Evolutionary conservation across 2,888 invertebrate species (phyloP).

Genomic region (Lamellibrachia satsuma): DNA sequence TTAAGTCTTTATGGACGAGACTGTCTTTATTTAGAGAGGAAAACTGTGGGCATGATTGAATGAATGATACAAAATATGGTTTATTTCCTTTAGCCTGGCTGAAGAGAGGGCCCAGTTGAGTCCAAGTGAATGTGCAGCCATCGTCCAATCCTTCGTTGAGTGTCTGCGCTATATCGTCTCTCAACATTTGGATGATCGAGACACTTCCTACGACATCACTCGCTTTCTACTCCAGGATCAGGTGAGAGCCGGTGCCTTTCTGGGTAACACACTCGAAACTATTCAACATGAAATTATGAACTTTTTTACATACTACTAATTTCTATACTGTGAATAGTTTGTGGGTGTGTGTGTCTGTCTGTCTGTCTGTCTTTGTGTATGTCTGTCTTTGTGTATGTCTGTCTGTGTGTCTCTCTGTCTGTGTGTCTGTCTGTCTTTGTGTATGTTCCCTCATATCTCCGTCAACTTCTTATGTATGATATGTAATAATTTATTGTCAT

Average conservation of each 20-base stretch:
- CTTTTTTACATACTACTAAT: background rate
- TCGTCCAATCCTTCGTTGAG: constrained; percentile 78
- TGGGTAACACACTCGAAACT: background rate
- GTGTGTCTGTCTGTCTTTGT: too few species aligned
- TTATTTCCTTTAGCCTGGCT: constrained; percentile 70
- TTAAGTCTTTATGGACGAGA: too few species aligned
- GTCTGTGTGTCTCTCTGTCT: too few species aligned
- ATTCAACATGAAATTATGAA: background rate
- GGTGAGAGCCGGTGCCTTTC: constrained; percentile 9
- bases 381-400: too few species aligned
- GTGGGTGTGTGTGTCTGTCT: too few species aligned
- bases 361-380: too few species aligned
- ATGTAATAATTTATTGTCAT: too few species aligned
- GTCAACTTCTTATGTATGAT: too few species aligned
- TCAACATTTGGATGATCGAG: constrained; percentile 44
- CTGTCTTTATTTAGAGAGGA: too few species aligned
- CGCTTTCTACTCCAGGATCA: constrained; percentile 32
- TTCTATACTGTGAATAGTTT: too few species aligned
- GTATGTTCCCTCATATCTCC: too few species aligned
- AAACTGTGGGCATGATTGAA: background rate
- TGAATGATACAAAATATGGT: background rate
- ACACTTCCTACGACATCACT: constrained; percentile 18
- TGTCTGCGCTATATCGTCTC: constrained; percentile 76
- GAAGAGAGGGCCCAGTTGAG: constrained; percentile 72
- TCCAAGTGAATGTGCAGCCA: constrained; percentile 75